Conservation (phyloP, 2,797 vertebrate species). For the Pipistrellus kuhlii region DNA sequence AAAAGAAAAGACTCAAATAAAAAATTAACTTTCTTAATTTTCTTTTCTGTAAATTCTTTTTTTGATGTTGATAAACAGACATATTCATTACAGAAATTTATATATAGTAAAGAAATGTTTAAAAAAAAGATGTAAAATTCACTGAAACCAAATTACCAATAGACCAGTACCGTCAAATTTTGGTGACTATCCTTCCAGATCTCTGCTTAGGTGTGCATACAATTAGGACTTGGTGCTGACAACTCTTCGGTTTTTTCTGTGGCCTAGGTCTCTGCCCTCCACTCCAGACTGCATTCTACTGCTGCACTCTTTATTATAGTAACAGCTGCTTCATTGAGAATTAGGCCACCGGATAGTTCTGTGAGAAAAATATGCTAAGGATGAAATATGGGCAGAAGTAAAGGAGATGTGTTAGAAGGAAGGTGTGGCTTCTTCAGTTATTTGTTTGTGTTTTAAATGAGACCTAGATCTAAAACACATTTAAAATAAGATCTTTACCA, state of each 20-base stretch:
- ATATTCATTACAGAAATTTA: slow-evolving; percentile 27
- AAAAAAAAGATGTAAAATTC: not conserved
- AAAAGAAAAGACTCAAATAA: not conserved
- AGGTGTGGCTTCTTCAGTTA: not conserved
- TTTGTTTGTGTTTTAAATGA: slow-evolving; percentile 18
- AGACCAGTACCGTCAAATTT: not conserved
- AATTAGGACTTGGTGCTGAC: not conserved
- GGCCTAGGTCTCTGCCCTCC: not conserved
- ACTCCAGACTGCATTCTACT: not conserved
- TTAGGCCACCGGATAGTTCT: not conserved
- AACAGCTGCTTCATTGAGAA: not conserved
- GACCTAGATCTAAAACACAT: not conserved
- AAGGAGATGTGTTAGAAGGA: not conserved
- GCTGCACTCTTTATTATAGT: not conserved
- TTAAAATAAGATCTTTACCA: slow-evolving; percentile 44
- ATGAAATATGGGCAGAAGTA: slow-evolving; percentile 24
- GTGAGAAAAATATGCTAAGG: not conserved
- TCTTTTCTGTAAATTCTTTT: not conserved
- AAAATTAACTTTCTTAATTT: not conserved
- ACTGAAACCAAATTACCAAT: not conserved
- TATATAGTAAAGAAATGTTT: not conserved
- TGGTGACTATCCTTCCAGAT: not conserved
- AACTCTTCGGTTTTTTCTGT: not conserved
- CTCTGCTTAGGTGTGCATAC: not conserved
- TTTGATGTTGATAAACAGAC: not conserved